phyloP scores from a whole-genome alignment of 2,113 vertebrate genomes.

The Trogon surrucura region DNA sequence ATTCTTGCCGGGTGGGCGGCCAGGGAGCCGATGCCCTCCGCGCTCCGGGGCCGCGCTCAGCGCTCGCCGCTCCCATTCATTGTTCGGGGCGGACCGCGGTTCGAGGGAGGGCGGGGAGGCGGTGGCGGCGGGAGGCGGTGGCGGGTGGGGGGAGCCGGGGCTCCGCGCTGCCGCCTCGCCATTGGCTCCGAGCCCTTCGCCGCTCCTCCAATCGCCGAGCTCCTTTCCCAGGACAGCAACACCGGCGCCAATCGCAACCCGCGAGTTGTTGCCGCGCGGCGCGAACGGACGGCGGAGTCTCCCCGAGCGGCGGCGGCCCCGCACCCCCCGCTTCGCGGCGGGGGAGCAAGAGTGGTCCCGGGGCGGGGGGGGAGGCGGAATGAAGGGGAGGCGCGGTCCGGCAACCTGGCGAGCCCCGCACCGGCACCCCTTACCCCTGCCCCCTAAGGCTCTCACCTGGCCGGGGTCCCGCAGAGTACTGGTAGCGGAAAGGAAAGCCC shows the following conservation, averaged over 20 bases:
- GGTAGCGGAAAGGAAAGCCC: slow-evolving; percentile 39
- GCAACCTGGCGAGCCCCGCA: not conserved
- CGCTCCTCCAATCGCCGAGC: slow-evolving; percentile 55
- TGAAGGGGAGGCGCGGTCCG: not conserved
- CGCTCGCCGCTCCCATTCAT: slow-evolving; percentile 73
- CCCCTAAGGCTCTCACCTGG: slow-evolving; percentile 73
- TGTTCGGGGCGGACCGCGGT: slow-evolving; percentile 66
- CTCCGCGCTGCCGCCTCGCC: slow-evolving; percentile 33
- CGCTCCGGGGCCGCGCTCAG: slow-evolving; percentile 58
- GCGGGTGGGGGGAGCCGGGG: not conserved
- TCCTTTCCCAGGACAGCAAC: slow-evolving; percentile 62
- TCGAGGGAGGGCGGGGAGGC: not conserved
- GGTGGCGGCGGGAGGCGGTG: not conserved
- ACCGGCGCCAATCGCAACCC: slow-evolving; percentile 56
- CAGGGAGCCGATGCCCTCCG: slow-evolving; percentile 48
- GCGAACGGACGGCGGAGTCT: not conserved
- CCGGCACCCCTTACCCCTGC: not conserved
- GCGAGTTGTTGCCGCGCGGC: not conserved
- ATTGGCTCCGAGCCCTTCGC: slow-evolving; percentile 54
- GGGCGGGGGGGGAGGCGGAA: not conserved
- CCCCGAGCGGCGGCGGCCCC: not conserved
- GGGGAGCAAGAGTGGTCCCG: not conserved
- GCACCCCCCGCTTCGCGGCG: not conserved
- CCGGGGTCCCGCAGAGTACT: slow-evolving; percentile 71
- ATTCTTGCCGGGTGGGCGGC: slow-evolving; percentile 74